Conservation (phyloP, 2,113 vertebrate genomes). For the Ardeotis arabs region DNA sequence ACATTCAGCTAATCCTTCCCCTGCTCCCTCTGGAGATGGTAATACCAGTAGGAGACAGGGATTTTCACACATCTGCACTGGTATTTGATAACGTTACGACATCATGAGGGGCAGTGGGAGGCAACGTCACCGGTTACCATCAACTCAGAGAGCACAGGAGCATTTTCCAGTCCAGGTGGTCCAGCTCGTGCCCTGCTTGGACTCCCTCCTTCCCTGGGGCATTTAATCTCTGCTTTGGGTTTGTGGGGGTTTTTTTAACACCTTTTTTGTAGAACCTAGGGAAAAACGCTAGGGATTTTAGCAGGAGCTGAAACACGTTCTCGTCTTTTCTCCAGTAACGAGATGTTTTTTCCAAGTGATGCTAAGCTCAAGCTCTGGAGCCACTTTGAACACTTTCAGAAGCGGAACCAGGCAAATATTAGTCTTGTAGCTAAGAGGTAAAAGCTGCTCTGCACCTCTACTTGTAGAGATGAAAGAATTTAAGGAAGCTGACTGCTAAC, state of each 20-base stretch:
- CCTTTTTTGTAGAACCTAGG: not conserved
- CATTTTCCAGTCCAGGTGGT: not conserved
- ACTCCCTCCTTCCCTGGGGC: not conserved
- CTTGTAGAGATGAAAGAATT: not conserved
- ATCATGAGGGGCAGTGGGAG: accelerated
- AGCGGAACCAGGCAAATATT: not conserved
- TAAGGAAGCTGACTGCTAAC: not conserved
- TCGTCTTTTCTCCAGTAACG: not conserved
- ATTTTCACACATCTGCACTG: accelerated
- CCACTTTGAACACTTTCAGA: not conserved
- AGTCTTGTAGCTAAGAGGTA: not conserved
- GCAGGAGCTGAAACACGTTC: accelerated
- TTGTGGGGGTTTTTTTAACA: not conserved
- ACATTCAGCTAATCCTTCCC: not conserved
- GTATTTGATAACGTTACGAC: not conserved
- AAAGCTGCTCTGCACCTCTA: not conserved
- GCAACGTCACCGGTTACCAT: not conserved
- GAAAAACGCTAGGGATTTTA: not conserved
- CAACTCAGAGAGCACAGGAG: not conserved
- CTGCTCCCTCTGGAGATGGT: accelerated
- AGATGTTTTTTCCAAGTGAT: not conserved
- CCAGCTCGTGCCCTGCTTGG: not conserved
- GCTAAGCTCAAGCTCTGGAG: not conserved
- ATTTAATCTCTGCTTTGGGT: not conserved
- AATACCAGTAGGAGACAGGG: not conserved